A percentile compares a stretch with the other conserved stretches of the same genome.
These are phyloP conservation scores for Grallaria varia DNA, from an alignment of 2,113 vertebrate genomes.

Conservation along the genomic window DNA sequence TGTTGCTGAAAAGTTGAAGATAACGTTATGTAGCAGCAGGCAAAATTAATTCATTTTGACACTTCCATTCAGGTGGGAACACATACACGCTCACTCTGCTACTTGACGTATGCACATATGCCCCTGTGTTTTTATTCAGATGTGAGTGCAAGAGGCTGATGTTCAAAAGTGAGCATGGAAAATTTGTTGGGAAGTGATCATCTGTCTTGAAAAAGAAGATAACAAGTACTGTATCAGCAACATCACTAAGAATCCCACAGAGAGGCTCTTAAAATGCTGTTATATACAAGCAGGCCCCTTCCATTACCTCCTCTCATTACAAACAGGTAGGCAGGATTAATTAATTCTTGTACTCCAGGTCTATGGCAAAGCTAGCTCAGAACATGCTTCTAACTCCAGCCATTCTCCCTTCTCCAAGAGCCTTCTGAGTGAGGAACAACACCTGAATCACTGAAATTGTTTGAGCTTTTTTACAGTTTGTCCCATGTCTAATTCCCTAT, in stretches of 20 bases:
- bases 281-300: not conserved
- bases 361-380: not conserved
- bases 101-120: not conserved
- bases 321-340: not conserved
- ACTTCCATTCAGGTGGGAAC: constrained; percentile 4
- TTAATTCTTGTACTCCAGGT: not conserved
- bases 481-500: not conserved
- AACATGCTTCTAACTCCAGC: not conserved
- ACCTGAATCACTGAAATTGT: not conserved
- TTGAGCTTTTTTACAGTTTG: not conserved
- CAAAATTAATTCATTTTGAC: constrained; percentile 45
- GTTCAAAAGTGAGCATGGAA: not conserved
- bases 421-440: not conserved
- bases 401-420: not conserved
- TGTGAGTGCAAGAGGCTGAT: not conserved
- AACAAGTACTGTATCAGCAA: not conserved
- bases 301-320: not conserved
- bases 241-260: not conserved
- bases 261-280: not conserved
- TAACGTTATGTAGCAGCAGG: not conserved
- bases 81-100: not conserved
- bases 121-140: not conserved
- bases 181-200: not conserved
- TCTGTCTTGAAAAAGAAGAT: not conserved
- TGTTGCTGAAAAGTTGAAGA: not conserved